Evolutionary conservation across 2,113 vertebrate genomes (phyloP).

Genomic region (Psammodynastes pulverulentus): DNA sequence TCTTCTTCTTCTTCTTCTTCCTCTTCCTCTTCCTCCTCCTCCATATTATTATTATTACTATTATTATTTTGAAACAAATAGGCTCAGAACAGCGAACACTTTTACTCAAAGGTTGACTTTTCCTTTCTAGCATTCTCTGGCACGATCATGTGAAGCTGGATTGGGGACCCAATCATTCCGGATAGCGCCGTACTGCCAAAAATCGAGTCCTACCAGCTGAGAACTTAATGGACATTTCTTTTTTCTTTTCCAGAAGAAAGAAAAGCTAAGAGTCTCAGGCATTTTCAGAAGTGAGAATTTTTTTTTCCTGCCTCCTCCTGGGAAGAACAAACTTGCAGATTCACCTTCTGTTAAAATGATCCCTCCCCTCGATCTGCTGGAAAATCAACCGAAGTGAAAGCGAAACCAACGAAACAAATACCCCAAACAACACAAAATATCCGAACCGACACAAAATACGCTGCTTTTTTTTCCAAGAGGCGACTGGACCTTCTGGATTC

Average conservation of each 20-base stretch:
- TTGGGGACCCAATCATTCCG: not conserved
- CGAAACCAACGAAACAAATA: no score
- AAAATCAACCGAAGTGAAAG: not conserved
- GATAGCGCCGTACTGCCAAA: not conserved
- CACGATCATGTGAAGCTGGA: not conserved
- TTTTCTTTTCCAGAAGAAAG: not conserved
- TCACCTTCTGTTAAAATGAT: not conserved
- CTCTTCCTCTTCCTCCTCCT: no score
- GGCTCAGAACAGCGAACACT: not conserved
- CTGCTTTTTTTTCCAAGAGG: no score
- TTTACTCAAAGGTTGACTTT: not conserved
- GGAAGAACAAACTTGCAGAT: not conserved
- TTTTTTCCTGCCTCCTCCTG: not conserved
- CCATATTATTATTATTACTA: not conserved
- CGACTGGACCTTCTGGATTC: no score
- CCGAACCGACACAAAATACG: no score
- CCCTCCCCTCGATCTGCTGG: not conserved
- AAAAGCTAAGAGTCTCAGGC: not conserved
- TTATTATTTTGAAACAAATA: not conserved
- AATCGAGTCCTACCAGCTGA: not conserved
- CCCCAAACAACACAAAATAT: not conserved
- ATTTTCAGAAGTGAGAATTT: not conserved
- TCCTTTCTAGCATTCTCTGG: not conserved
- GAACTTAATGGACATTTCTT: not conserved
- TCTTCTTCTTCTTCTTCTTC: no score